phyloP scores from a whole-genome alignment of 2,113 vertebrate genomes.

The Cochlearius cochlearius region DNA sequence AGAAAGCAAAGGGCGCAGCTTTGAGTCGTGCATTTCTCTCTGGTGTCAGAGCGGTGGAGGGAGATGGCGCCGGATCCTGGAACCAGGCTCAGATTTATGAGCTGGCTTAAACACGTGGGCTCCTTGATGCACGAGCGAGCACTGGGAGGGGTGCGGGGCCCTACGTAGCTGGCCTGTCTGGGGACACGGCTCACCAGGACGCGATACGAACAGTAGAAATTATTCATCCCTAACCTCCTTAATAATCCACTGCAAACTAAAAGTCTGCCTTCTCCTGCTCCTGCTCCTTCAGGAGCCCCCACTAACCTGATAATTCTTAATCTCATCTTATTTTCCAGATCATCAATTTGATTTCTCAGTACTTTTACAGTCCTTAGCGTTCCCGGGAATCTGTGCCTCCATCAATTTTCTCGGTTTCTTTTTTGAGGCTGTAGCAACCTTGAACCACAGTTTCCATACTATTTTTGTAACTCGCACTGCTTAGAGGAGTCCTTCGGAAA shows the following conservation, averaged over 20 bases:
- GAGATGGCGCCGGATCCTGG: neutral
- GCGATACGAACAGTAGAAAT: neutral
- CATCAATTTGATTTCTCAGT: constrained; percentile 54
- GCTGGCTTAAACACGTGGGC: neutral
- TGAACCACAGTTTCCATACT: neutral
- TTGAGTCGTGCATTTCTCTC: neutral
- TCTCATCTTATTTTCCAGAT: constrained; percentile 46
- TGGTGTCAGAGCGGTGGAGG: neutral
- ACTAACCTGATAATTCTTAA: constrained; percentile 2
- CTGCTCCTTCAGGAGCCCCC: neutral
- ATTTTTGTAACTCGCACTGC: neutral
- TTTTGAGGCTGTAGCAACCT: neutral
- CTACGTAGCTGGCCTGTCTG: neutral
- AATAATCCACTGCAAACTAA: neutral
- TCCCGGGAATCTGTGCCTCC: constrained; percentile 18
- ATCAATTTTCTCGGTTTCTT: constrained; percentile 20
- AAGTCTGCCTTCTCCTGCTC: neutral
- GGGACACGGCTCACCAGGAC: neutral
- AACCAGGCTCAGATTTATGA: neutral
- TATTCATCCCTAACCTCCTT: neutral
- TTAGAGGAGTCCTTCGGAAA: neutral
- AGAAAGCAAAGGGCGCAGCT: neutral
- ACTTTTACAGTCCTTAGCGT: neutral
- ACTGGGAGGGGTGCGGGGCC: neutral
- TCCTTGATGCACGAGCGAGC: neutral